These are phyloP conservation scores for Motacilla tschutschensis DNA, from an alignment of 2,113 vertebrate genomes.

Conservation along the genomic window DNA sequence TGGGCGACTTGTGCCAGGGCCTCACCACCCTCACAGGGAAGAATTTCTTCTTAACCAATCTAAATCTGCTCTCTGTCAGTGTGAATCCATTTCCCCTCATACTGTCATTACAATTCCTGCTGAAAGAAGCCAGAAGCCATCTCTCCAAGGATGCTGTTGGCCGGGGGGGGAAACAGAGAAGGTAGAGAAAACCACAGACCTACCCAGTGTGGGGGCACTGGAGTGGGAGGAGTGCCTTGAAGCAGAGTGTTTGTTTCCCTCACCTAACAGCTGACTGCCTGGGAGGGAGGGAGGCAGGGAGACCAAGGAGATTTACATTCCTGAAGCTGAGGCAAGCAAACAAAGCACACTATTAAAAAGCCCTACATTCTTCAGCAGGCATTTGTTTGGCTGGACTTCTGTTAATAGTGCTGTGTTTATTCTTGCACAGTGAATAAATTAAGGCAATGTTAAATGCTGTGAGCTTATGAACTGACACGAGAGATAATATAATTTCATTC, in stretches of 20 bases:
- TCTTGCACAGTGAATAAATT: conserved; percentile 35
- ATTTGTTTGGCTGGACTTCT: conserved; percentile 28
- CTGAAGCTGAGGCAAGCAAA: conserved; percentile 55
- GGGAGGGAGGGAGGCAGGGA: not conserved
- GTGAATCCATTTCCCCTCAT: not conserved
- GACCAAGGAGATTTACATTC: conserved; percentile 37
- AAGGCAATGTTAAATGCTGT: conserved; percentile 11
- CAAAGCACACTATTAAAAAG: conserved; percentile 53
- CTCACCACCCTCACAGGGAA: not conserved
- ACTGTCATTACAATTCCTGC: not conserved
- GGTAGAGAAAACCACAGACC: not conserved
- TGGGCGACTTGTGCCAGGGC: not conserved
- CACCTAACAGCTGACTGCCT: conserved; percentile 28
- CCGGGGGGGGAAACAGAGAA: not conserved
- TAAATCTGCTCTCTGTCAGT: not conserved
- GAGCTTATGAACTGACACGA: conserved; percentile 29
- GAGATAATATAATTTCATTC: not conserved
- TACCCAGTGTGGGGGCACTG: not conserved
- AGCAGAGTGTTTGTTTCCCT: conserved; percentile 35
- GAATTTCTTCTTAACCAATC: accelerated
- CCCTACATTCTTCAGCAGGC: conserved; percentile 53
- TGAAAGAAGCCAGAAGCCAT: not conserved
- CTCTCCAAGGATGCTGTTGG: not conserved
- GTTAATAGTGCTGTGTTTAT: conserved; percentile 42
- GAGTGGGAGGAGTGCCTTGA: not conserved